Percentiles rank a stretch among this genome's conserved stretches.
These are phyloP conservation scores for Phymatocera aterrima DNA, from an alignment of 2,888 invertebrate genomes.

Conservation along the genomic window DNA sequence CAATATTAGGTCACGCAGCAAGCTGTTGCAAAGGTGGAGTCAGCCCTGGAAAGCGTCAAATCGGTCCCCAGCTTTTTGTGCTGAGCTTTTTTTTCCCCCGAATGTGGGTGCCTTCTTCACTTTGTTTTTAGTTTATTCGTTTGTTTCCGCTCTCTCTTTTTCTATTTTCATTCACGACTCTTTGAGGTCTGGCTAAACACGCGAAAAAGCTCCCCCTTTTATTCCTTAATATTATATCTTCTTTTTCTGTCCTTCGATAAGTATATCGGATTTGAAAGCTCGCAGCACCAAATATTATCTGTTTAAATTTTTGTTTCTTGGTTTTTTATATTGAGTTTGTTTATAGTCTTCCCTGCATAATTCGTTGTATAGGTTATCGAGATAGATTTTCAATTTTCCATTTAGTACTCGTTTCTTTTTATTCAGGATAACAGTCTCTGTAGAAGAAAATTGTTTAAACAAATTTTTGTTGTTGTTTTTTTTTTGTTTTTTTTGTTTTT, in stretches of 20 bases:
- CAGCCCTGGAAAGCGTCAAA: not conserved
- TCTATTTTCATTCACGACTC: not conserved
- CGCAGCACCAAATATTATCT: not conserved
- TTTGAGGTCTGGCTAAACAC: not conserved
- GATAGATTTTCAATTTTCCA: not conserved
- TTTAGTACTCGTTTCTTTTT: not conserved
- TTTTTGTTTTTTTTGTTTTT: too few species aligned
- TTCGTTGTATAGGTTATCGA: not conserved
- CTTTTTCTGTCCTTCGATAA: not conserved
- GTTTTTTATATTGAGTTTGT: not conserved
- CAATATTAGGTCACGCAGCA: conserved; percentile 27
- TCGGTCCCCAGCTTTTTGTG: not conserved
- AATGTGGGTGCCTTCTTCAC: not conserved
- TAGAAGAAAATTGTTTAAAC: too few species aligned
- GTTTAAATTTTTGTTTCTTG: not conserved
- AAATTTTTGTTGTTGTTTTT: too few species aligned
- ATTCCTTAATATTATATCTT: not conserved
- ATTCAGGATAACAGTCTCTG: too few species aligned
- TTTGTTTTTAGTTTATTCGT: not conserved
- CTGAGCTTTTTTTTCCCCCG: not conserved
- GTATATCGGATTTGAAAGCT: not conserved
- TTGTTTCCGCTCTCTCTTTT: not conserved
- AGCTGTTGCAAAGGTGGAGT: conserved; percentile 27
- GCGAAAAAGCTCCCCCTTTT: not conserved
- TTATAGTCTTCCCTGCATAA: not conserved